Conservation (phyloP, 2,113 vertebrate species). For the Chlamydotis undulata region DNA sequence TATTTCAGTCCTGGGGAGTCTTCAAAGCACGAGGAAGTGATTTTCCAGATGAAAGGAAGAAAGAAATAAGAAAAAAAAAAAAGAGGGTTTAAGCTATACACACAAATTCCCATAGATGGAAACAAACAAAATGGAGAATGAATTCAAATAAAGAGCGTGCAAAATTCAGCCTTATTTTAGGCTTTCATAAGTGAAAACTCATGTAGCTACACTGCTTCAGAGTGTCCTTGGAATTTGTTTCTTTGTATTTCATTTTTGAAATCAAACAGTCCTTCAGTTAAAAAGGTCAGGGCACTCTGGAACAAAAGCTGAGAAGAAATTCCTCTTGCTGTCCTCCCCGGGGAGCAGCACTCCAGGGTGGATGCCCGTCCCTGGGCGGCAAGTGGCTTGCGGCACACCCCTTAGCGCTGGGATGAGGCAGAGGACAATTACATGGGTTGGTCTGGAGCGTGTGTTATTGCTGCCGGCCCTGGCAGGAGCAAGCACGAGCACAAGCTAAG, state of each 20-base stretch:
- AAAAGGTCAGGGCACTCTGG: neutral
- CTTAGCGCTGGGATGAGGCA: neutral
- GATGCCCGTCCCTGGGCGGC: neutral
- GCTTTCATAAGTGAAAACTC: neutral
- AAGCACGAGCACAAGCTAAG: neutral
- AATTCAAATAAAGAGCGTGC: neutral
- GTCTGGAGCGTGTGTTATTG: neutral
- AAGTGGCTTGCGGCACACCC: neutral
- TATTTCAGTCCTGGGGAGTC: neutral
- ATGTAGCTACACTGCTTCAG: neutral
- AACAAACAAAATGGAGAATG: neutral
- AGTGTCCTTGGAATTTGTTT: neutral
- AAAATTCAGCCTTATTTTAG: neutral
- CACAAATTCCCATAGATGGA: neutral
- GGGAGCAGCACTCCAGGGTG: neutral
- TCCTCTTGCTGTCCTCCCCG: neutral
- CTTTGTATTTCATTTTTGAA: neutral
- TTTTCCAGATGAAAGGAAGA: constrained; percentile 24
- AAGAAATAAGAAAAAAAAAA: neutral
- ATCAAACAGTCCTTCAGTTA: neutral
- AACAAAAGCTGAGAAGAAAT: neutral
- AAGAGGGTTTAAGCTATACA: neutral
- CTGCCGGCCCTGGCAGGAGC: neutral
- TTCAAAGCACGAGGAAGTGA: neutral
- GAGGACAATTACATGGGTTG: neutral